A percentile compares a stretch with the other conserved stretches of the same genome.
These are phyloP conservation scores for Penaeus vannamei DNA, from an alignment of 1,140 invertebrate genomes.

Conservation along the genomic window DNA sequence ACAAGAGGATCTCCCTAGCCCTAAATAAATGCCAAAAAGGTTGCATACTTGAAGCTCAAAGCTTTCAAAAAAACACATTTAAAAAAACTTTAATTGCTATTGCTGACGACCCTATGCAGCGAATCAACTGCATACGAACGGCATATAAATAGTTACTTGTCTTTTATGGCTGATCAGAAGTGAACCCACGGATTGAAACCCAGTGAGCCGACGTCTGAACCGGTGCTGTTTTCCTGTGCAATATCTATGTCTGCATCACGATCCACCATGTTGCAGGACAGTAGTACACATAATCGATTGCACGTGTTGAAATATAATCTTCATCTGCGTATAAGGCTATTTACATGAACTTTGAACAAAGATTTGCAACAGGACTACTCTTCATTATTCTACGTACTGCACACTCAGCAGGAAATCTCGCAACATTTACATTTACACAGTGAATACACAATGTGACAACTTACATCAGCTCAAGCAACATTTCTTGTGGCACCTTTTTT, in stretches of 20 bases:
- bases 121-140: no score
- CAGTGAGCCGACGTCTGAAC: not conserved
- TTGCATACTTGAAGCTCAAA: no score
- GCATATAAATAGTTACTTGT: not conserved
- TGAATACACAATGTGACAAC: slow-evolving; percentile 37
- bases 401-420: slow-evolving; percentile 32
- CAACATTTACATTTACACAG: slow-evolving; percentile 54
- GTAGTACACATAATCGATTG: slow-evolving; percentile 6
- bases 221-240: not conserved
- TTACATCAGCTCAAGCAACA: not conserved
- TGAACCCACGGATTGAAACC: not conserved
- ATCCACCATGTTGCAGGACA: no score
- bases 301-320: slow-evolving; percentile 44
- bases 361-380: slow-evolving; percentile 54
- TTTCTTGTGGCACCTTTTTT: not conserved
- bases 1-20: no score
- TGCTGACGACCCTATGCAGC: no score
- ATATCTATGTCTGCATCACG: no score
- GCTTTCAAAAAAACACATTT: no score
- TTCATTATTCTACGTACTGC: slow-evolving; percentile 29
- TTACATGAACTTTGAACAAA: slow-evolving; percentile 51
- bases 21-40: no score
- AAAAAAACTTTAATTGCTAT: no score
- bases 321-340: slow-evolving; percentile 57
- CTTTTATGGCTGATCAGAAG: not conserved